Evolutionary conservation across 2,113 vertebrate species (phyloP), one percentile per base, ranked within the genome.

Genomic region (Axis porcinus): DNA sequence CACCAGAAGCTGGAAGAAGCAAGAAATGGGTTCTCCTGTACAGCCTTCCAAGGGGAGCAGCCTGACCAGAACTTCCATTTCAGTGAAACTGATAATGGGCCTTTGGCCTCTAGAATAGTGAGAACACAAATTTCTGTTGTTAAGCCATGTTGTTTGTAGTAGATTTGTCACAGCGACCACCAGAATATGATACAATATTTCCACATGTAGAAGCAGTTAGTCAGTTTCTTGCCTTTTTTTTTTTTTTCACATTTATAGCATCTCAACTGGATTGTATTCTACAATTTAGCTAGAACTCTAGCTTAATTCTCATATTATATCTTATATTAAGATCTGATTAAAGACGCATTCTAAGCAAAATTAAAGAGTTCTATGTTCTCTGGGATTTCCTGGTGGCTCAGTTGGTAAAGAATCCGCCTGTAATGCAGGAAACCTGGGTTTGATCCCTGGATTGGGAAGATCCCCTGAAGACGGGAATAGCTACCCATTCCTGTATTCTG

Each of bases 121-220:
- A 60, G 2, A 50, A 9, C 82, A 84, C 82, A 52, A 5, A 57
- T 64, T 89, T 54, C n/a, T 54, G 14, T 47, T n/a, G 1, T 82
- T 54, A 64, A 92, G 40, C 14, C 30, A 28, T 33, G 52, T 74
- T 19, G 3, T 70, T 25, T 19, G 9, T 85, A 45, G 17, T 10
- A 15, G 12, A 9, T 83, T n/a, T 82, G 52, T 84, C 57, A 60
- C 6, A 57, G 47, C 13, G 74, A 16, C 36, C 52, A 70, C 21
- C 84, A 67, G 47, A 93, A 85, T 43, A 15, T 36, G 78, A 86
- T 16, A 81, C 16, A 54, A 82, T 15, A 95, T 85, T 93, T 95
- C 52, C 52, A 95, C 19, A 52, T 15, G 47, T 52, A 52, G 52
- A 95, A 93, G 70, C 16, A 33, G 76, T 58, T 33, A 45, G 27